Evolutionary conservation across 2,888 invertebrate genomes (phyloP).

Genomic region (Eupithecia pulchellata): DNA sequence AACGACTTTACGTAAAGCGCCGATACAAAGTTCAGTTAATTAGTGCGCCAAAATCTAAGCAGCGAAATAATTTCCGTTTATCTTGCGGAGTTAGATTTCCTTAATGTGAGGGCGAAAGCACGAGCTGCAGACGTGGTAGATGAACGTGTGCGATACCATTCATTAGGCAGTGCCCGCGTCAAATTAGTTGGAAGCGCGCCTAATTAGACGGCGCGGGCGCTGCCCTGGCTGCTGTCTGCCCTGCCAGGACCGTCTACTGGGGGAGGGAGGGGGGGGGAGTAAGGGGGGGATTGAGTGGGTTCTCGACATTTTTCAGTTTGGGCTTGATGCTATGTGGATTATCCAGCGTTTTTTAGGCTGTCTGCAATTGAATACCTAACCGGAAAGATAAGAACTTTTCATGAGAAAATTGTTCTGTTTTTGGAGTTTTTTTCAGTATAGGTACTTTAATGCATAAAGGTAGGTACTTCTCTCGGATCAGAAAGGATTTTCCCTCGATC

Average conservation of each 20-base stretch:
- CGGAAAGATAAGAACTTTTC: background rate
- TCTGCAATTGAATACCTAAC: background rate
- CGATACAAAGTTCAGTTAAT: slow-evolving; percentile 37
- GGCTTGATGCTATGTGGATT: no score
- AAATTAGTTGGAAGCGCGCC: slow-evolving; percentile 78
- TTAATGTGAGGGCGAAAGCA: slow-evolving; percentile 64
- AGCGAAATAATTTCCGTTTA: slow-evolving; percentile 65
- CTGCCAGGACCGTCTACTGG: background rate
- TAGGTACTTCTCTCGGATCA: no score
- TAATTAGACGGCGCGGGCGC: slow-evolving; percentile 72
- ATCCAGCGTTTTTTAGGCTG: background rate
- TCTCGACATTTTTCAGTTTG: background rate
- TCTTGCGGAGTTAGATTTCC: slow-evolving; percentile 67
- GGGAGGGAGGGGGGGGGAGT: no score
- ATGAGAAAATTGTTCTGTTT: no score
- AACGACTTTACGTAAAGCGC: slow-evolving; percentile 13
- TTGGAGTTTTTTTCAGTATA: no score
- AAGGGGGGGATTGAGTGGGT: background rate
- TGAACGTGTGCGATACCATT: slow-evolving; percentile 85
- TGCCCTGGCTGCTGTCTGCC: background rate
- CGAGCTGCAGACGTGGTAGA: slow-evolving; percentile 72
- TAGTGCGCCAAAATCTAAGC: slow-evolving; percentile 45
- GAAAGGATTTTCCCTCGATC: no score
- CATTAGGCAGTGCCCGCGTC: slow-evolving; percentile 82
- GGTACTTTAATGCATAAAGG: no score